phyloP scores from a whole-genome alignment of 2,888 invertebrate genomes.

The Phlogophora meticulosa region DNA sequence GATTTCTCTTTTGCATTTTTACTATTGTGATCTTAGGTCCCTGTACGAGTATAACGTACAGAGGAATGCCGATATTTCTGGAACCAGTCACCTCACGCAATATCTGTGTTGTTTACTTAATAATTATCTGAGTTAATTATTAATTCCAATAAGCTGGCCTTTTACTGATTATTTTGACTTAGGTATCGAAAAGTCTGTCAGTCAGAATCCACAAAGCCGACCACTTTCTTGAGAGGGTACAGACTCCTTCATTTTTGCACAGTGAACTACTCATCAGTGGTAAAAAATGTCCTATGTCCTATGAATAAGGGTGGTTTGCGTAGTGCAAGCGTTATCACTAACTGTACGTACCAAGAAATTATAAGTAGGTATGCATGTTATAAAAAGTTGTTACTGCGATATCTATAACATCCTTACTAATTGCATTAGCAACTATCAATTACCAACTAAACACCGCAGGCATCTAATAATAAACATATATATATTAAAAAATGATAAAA shows the following conservation, averaged over 20 bases:
- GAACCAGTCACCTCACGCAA: too few relatives aligned
- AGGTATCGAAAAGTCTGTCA: too few relatives aligned
- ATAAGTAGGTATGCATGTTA: not conserved
- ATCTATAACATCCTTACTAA: slow-evolving; percentile 4
- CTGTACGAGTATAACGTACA: not conserved
- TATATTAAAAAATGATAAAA: slow-evolving; percentile 79
- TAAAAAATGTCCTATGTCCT: too few relatives aligned
- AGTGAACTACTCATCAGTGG: too few relatives aligned
- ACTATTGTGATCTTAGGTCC: slow-evolving; percentile 41
- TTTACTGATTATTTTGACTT: too few relatives aligned
- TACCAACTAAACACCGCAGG: slow-evolving; percentile 45
- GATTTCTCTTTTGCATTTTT: slow-evolving; percentile 47
- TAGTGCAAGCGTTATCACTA: too few relatives aligned
- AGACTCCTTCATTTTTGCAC: too few relatives aligned
- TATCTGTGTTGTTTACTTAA: not conserved
- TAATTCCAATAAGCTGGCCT: not conserved
- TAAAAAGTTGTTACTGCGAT: not conserved
- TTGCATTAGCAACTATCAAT: slow-evolving; percentile 39
- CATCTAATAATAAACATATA: slow-evolving; percentile 75
- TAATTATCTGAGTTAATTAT: not conserved
- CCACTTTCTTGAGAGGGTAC: too few relatives aligned
- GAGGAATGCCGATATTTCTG: slow-evolving; percentile 2
- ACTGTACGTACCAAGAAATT: slow-evolving; percentile 4
- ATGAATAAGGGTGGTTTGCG: too few relatives aligned
- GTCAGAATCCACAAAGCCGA: too few relatives aligned